phyloP scores from a whole-genome alignment of 2,888 invertebrate genomes.

The Diaphora mendica region DNA sequence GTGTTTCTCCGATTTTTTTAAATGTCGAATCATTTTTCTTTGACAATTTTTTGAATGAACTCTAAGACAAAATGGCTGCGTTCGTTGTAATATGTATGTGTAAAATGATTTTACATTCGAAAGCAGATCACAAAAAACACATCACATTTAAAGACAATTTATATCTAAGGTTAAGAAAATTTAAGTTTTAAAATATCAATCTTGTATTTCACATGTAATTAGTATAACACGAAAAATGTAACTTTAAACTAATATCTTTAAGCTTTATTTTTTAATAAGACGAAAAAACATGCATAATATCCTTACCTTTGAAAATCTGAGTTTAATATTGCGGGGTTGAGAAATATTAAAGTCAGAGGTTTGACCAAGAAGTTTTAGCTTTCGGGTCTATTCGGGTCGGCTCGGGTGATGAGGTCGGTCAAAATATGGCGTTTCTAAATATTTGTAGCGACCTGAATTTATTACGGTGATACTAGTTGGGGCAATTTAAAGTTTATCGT shows the following conservation, averaged over 20 bases:
- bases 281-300: background rate
- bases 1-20: background rate
- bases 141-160: too few relatives aligned
- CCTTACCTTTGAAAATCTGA: background rate
- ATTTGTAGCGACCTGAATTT: background rate
- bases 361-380: background rate
- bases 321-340: background rate
- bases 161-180: too few relatives aligned
- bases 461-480: background rate
- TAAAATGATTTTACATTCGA: too few relatives aligned
- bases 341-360: background rate
- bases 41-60: too few relatives aligned
- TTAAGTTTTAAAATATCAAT: too few relatives aligned
- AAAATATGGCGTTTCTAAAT: background rate
- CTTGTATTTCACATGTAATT: too few relatives aligned
- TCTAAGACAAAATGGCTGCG: too few relatives aligned
- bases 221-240: too few relatives aligned
- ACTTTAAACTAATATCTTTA: background rate
- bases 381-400: background rate
- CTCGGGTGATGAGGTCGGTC: background rate
- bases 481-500: background rate
- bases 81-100: too few relatives aligned
- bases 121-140: too few relatives aligned
- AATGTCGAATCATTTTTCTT: background rate
- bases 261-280: background rate